These are phyloP conservation scores for Chymomyza procnemis DNA, from an alignment of 2,888 invertebrate species.

Conservation along the genomic window DNA sequence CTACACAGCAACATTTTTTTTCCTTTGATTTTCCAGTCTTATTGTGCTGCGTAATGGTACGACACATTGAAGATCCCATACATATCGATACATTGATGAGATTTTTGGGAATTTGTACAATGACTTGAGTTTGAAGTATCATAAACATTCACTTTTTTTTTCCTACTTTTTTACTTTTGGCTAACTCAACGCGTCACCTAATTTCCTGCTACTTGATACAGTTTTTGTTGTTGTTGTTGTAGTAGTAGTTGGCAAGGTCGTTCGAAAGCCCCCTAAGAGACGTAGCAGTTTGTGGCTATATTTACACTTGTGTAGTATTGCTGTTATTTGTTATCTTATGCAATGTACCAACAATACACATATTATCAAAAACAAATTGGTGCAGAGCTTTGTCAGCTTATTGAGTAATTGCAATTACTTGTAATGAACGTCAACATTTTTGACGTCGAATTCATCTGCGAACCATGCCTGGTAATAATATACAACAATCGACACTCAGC, in stretches of 20 bases:
- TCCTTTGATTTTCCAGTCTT: slow-evolving; percentile 29
- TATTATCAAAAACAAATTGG: slow-evolving; percentile 21
- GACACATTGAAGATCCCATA: slow-evolving; percentile 19
- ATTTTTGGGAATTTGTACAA: slow-evolving; percentile 51
- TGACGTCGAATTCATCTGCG: no score
- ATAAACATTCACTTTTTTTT: slow-evolving; percentile 69
- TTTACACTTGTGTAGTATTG: background rate
- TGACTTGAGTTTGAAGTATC: slow-evolving; percentile 59
- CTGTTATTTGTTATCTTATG: slow-evolving; percentile 50
- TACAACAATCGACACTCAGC: slow-evolving; percentile 30
- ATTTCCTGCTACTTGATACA: slow-evolving; percentile 72
- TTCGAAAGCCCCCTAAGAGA: slow-evolving; percentile 35
- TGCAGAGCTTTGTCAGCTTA: slow-evolving; percentile 2
- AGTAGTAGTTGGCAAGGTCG: slow-evolving; percentile 56
- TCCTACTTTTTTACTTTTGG: slow-evolving; percentile 12
- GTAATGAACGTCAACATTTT: background rate
- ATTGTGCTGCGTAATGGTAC: slow-evolving; percentile 50
- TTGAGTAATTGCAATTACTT: background rate
- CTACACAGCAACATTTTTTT: background rate
- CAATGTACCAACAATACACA: slow-evolving; percentile 47
- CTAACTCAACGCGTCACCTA: slow-evolving; percentile 56
- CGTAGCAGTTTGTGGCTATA: slow-evolving; percentile 19
- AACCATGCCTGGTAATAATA: background rate
- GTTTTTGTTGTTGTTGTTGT: slow-evolving; percentile 36
- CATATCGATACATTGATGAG: slow-evolving; percentile 2